Percentiles rank a stretch among this genome's conserved stretches.
Evolutionary conservation across 2,888 invertebrate genomes (phyloP).

Genomic region (Hymenopus coronatus): DNA sequence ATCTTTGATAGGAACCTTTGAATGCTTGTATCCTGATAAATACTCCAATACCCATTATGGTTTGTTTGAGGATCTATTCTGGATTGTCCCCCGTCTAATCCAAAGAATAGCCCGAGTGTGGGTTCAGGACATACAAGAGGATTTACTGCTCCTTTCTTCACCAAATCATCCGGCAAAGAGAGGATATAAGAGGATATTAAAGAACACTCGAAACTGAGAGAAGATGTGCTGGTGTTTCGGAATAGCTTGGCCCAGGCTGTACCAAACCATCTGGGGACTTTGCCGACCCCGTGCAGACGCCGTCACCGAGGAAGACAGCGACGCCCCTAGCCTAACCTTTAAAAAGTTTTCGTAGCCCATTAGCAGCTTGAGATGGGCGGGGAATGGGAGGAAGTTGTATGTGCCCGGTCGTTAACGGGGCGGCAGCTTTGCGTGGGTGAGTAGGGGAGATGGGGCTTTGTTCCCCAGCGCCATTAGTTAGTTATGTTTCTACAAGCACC

Average conservation of each 20-base stretch:
- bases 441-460: neutral
- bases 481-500: neutral
- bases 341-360: conserved; percentile 27
- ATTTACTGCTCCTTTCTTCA: too few species aligned
- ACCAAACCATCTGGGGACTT: neutral
- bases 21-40: too few species aligned
- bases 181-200: too few species aligned
- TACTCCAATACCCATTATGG: too few species aligned
- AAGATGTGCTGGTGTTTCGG: neutral
- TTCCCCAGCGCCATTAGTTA: neutral
- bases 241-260: neutral
- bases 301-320: neutral
- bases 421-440: neutral
- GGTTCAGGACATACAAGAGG: too few species aligned
- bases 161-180: too few species aligned
- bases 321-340: conserved; percentile 23
- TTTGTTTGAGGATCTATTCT: too few species aligned
- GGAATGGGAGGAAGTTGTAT: conserved; percentile 5
- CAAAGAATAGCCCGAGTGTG: too few species aligned
- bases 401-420: conserved; percentile 17
- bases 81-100: too few species aligned
- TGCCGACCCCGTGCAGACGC: neutral
- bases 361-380: conserved; percentile 22
- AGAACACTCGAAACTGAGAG: too few species aligned
- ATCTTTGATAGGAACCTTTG: too few species aligned